Evolutionary conservation across 1,140 invertebrate species (phyloP).

Genomic region (Drosophila neocordata): DNA sequence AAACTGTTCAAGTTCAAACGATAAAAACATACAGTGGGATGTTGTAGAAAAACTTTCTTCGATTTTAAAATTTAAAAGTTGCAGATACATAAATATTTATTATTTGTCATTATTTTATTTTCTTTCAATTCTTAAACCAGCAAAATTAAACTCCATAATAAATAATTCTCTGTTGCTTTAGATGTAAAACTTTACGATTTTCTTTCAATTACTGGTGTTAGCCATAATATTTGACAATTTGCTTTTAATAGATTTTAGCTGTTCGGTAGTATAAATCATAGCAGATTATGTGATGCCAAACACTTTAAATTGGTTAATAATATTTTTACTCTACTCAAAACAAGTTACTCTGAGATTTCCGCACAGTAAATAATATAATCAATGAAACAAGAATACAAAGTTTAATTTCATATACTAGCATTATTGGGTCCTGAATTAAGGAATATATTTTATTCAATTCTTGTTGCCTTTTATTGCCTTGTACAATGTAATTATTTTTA

Average conservation of each 20-base stretch:
- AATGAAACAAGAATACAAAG: no score
- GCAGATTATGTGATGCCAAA: slow-evolving; percentile 8
- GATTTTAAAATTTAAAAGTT: background rate
- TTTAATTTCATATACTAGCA: no score
- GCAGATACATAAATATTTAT: background rate
- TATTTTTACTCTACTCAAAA: background rate
- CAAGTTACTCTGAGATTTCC: background rate
- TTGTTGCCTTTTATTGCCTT: background rate
- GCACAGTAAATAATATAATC: background rate
- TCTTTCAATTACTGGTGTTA: slow-evolving; percentile 39
- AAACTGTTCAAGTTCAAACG: slow-evolving; percentile 62
- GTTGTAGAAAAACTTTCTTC: background rate
- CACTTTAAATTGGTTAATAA: slow-evolving; percentile 15
- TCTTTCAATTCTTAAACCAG: slow-evolving; percentile 19
- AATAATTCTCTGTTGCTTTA: slow-evolving; percentile 25
- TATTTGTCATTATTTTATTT: no score
- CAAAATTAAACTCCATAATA: slow-evolving; percentile 16
- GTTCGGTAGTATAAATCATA: slow-evolving; percentile 30
- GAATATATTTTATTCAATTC: background rate
- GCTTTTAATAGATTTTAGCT: slow-evolving; percentile 12
- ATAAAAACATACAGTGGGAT: slow-evolving; percentile 11
- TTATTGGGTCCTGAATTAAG: no score
- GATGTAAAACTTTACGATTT: slow-evolving; percentile 31
- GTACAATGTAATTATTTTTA: background rate
- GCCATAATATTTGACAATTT: slow-evolving; percentile 19